A percentile compares a stretch with the other conserved stretches of the same genome.
These are phyloP conservation scores for Nothocercus julius DNA, from an alignment of 2,113 vertebrate genomes.

Conservation along the genomic window DNA sequence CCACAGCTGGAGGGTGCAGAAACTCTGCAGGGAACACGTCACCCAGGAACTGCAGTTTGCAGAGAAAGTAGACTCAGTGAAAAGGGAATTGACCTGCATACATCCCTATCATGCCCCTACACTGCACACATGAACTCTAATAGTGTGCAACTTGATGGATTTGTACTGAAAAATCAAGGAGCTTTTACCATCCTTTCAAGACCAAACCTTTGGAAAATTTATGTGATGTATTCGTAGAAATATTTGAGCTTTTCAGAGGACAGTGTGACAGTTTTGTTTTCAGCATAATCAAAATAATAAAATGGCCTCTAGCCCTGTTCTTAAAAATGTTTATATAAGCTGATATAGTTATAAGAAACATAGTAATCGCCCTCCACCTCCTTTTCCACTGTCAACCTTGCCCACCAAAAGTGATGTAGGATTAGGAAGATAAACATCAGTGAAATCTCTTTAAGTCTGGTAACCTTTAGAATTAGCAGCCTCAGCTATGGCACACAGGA, in stretches of 20 bases:
- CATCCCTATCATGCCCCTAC: not conserved
- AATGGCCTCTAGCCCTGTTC: not conserved
- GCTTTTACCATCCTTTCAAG: not conserved
- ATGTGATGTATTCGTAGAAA: not conserved
- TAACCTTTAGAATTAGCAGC: not conserved
- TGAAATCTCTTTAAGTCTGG: not conserved
- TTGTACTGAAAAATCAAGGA: not conserved
- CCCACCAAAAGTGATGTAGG: not conserved
- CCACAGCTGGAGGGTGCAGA: not conserved
- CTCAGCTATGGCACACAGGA: not conserved
- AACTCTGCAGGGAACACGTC: not conserved
- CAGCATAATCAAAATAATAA: not conserved
- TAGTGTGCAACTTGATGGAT: not conserved
- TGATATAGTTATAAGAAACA: not conserved
- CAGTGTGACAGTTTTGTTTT: not conserved
- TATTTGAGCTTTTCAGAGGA: not conserved
- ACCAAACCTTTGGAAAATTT: not conserved
- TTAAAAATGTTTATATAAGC: not conserved
- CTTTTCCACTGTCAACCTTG: not conserved
- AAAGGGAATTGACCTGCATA: not conserved
- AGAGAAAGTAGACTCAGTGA: not conserved
- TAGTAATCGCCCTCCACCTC: not conserved
- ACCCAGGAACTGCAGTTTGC: not conserved
- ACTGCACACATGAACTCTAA: not conserved
- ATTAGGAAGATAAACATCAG: not conserved